Evolutionary conservation across 2,113 vertebrate genomes (phyloP).

Genomic region (Chaetorhynchus papuensis): DNA sequence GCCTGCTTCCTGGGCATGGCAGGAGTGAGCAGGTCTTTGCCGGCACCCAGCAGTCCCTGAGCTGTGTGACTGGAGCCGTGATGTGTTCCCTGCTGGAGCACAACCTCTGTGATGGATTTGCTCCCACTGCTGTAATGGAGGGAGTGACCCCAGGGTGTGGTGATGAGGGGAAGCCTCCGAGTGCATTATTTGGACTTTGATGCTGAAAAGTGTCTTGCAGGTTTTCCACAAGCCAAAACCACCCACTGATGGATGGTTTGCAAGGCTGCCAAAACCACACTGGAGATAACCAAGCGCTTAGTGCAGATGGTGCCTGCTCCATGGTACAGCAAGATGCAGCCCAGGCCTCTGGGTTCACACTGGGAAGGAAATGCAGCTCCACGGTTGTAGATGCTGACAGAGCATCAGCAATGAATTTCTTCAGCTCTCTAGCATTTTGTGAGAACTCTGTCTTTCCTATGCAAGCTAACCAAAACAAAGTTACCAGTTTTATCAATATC

Average conservation of each 20-base stretch:
- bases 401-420: no score
- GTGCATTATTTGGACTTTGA: not conserved
- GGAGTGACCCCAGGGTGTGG: not conserved
- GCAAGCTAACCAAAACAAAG: no score
- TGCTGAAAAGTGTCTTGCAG: not conserved
- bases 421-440: no score
- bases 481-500: no score
- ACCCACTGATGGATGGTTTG: not conserved
- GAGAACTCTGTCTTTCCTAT: no score
- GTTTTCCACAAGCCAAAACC: not conserved
- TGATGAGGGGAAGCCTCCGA: not conserved
- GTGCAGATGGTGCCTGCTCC: not conserved
- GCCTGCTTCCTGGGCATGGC: not conserved
- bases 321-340: rapidly evolving
- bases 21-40: not conserved
- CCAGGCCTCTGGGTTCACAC: no score
- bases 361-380: not conserved
- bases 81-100: not conserved
- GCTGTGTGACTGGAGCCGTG: not conserved
- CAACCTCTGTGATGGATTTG: not conserved
- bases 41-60: not conserved
- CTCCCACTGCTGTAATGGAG: not conserved
- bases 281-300: not conserved
- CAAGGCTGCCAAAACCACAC: not conserved
- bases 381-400: no score